phyloP scores from a whole-genome alignment of 2,888 invertebrate genomes.

The Ormyrus thymus region DNA sequence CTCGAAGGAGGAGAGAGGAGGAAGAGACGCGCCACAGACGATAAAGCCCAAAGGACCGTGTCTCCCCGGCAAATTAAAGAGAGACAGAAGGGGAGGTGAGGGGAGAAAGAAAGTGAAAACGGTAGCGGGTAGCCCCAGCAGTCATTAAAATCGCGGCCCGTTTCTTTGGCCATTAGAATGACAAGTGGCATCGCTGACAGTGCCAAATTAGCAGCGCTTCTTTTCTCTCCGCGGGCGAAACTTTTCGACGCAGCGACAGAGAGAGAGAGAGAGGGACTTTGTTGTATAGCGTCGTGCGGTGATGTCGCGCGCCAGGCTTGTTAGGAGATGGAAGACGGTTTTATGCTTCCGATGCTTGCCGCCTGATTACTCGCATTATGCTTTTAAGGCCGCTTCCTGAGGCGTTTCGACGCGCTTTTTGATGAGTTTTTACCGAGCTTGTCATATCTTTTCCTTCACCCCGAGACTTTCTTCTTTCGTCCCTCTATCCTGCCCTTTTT shows the following conservation, averaged over 20 bases:
- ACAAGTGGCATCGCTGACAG: conserved; percentile 72
- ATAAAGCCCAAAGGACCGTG: conserved; percentile 66
- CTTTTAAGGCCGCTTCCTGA: conserved; percentile 8
- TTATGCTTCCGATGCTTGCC: conserved; percentile 41
- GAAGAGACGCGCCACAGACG: conserved; percentile 58
- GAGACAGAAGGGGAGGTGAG: conserved; percentile 54
- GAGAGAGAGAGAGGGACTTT: neutral
- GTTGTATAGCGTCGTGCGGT: too few relatives aligned
- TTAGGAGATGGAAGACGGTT: conserved; percentile 36
- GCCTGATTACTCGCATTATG: conserved; percentile 51
- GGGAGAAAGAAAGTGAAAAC: conserved; percentile 39
- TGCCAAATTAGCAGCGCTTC: conserved; percentile 68
- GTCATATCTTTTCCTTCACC: neutral
- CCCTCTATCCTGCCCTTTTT: neutral
- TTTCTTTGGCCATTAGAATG: conserved; percentile 71
- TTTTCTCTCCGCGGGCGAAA: neutral
- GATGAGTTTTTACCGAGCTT: conserved; percentile 26
- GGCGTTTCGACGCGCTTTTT: conserved; percentile 1
- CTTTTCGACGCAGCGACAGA: too few relatives aligned
- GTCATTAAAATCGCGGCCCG: conserved; percentile 67
- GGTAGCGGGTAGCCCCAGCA: conserved; percentile 11
- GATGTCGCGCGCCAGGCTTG: conserved; percentile 12
- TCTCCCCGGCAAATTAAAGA: conserved; percentile 66
- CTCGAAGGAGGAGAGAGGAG: conserved; percentile 50
- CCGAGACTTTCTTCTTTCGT: neutral